phyloP scores from a whole-genome alignment of 2,888 invertebrate species.

The Diabrotica balteata region DNA sequence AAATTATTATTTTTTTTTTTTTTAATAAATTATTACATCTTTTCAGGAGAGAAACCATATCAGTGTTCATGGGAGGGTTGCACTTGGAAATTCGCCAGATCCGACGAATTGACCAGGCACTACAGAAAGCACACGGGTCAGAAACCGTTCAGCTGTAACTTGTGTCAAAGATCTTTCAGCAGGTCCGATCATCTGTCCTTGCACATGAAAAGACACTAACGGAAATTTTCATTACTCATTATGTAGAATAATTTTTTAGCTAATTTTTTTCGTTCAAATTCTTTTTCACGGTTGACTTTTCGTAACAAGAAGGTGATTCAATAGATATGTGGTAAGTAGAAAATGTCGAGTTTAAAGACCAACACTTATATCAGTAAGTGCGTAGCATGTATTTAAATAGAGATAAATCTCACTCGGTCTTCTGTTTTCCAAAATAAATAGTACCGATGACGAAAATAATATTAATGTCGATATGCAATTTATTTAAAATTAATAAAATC shows the following conservation, averaged over 20 bases:
- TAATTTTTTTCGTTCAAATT: slow-evolving; percentile 8
- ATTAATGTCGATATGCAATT: too few relatives aligned
- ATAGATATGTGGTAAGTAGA: too few relatives aligned
- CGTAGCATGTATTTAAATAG: too few relatives aligned
- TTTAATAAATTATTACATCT: slow-evolving; percentile 16
- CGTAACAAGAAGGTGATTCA: too few relatives aligned
- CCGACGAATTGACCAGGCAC: slow-evolving; percentile 91
- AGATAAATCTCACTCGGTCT: too few relatives aligned
- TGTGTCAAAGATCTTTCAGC: slow-evolving; percentile 89
- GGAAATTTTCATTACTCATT: neutral
- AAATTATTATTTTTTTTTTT: too few relatives aligned
- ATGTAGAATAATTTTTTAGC: slow-evolving; percentile 3
- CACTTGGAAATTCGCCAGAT: slow-evolving; percentile 92
- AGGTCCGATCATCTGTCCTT: slow-evolving; percentile 89
- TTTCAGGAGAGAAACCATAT: slow-evolving; percentile 90
- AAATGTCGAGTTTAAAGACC: too few relatives aligned
- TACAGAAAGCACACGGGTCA: slow-evolving; percentile 94
- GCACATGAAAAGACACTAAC: slow-evolving; percentile 87
- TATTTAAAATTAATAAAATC: too few relatives aligned
- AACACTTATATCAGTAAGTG: too few relatives aligned
- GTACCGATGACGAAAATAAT: too few relatives aligned
- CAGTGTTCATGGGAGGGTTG: slow-evolving; percentile 94
- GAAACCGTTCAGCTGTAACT: slow-evolving; percentile 88
- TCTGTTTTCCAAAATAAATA: too few relatives aligned
- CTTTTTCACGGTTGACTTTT: neutral